phyloP scores from a whole-genome alignment of 2,113 vertebrate genomes.

The Peromyscus californicus region DNA sequence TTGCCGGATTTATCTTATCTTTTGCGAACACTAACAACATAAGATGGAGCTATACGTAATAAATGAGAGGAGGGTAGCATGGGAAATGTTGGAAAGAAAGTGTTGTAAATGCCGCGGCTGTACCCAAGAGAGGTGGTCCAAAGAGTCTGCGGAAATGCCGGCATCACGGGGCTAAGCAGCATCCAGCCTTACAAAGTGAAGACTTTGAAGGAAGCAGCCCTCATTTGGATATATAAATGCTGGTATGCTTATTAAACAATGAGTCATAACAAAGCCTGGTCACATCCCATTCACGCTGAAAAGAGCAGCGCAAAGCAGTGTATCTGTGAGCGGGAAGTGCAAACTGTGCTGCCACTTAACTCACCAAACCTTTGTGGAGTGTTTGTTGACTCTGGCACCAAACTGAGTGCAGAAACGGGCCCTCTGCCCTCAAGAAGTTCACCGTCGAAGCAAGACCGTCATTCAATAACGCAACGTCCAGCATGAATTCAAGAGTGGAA shows the following conservation, averaged over 20 bases:
- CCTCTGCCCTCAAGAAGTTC: neutral
- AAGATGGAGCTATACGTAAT: neutral
- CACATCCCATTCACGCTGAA: slow-evolving; percentile 31
- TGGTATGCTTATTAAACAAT: slow-evolving; percentile 54
- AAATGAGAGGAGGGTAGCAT: neutral
- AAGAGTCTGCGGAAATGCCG: neutral
- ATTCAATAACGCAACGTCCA: neutral
- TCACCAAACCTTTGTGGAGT: neutral
- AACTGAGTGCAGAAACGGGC: neutral
- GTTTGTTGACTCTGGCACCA: neutral
- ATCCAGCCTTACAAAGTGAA: neutral
- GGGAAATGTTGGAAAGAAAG: neutral
- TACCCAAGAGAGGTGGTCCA: neutral
- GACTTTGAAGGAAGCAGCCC: slow-evolving; percentile 45
- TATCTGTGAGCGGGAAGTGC: neutral
- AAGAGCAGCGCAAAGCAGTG: neutral
- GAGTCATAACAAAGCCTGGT: slow-evolving; percentile 37
- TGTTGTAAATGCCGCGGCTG: neutral
- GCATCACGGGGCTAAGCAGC: neutral
- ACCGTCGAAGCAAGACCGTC: neutral
- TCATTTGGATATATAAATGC: slow-evolving; percentile 49
- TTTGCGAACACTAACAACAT: neutral
- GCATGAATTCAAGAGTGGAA: neutral
- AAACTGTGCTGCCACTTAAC: neutral
- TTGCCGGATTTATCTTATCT: slow-evolving; percentile 20